A percentile compares a stretch with the other conserved stretches of the same genome.
Conservation (phyloP, 2,888 invertebrate genomes). For the Epinotia demarniana region DNA sequence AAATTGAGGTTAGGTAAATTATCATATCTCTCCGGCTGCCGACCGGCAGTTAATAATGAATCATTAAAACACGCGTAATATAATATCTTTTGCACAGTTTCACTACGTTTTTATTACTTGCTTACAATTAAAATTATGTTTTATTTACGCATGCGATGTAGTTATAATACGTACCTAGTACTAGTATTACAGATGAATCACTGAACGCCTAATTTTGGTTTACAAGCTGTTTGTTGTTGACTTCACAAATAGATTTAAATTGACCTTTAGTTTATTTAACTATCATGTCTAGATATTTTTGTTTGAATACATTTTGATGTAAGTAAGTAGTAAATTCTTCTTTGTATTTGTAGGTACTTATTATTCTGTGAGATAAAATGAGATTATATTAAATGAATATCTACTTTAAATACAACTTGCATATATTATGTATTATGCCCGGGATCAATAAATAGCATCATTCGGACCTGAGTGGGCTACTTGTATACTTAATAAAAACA, state of each 20-base stretch:
- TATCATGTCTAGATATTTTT: not conserved
- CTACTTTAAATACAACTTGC: not conserved
- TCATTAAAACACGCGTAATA: not conserved
- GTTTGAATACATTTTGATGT: not conserved
- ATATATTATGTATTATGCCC: not conserved
- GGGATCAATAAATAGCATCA: not conserved
- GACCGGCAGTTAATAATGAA: not conserved
- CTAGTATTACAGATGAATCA: not conserved
- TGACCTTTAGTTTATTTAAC: not conserved
- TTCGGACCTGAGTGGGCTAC: constrained; percentile 48
- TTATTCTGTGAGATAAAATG: not conserved
- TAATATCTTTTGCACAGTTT: constrained; percentile 4
- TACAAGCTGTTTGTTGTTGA: not conserved
- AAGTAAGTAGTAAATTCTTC: no score
- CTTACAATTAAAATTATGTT: not conserved
- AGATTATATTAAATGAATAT: not conserved
- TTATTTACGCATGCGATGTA: no score
- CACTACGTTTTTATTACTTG: not conserved
- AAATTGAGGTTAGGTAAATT: not conserved
- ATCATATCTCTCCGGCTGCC: not conserved
- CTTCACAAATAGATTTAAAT: constrained; percentile 1
- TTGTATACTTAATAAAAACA: constrained; percentile 53
- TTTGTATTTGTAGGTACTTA: no score
- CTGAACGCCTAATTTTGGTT: not conserved
- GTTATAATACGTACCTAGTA: no score